Evolutionary conservation across 2,113 vertebrate genomes (phyloP).

Genomic region (Nerophis lumbriciformis): DNA sequence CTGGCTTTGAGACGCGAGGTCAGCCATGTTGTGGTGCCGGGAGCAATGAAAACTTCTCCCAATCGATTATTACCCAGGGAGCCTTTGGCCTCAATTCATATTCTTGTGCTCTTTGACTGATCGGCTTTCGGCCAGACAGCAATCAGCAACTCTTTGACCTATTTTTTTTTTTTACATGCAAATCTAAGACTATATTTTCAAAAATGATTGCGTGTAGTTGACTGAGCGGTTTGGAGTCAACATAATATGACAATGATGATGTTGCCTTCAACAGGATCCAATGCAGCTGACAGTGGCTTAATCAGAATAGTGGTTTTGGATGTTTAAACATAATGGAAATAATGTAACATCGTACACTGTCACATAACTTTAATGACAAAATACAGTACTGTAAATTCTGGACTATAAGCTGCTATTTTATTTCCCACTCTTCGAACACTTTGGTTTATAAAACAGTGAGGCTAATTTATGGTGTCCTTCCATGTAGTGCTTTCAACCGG

Average conservation of each 20-base stretch:
- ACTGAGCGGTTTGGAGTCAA: neutral
- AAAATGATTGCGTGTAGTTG: neutral
- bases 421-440: too few relatives aligned
- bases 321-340: too few relatives aligned
- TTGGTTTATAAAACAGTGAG: too few relatives aligned
- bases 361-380: too few relatives aligned
- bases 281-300: neutral
- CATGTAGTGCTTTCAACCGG: too few relatives aligned
- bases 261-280: neutral
- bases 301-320: too few relatives aligned
- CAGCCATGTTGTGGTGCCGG: conserved; percentile 28
- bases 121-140: conserved; percentile 9
- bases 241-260: neutral
- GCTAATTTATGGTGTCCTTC: too few relatives aligned
- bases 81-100: conserved; percentile 42
- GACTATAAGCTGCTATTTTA: too few relatives aligned
- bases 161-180: neutral
- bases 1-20: conserved; percentile 39
- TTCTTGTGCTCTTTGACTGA: conserved; percentile 15
- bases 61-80: conserved; percentile 53
- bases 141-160: conserved; percentile 32
- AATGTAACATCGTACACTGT: too few relatives aligned
- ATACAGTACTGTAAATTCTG: too few relatives aligned
- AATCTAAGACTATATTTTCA: neutral
- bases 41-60: conserved; percentile 42